Base-by-base conservation (phyloP, 2,888 invertebrate species). In the Ypsolopha scabrella region DNA sequence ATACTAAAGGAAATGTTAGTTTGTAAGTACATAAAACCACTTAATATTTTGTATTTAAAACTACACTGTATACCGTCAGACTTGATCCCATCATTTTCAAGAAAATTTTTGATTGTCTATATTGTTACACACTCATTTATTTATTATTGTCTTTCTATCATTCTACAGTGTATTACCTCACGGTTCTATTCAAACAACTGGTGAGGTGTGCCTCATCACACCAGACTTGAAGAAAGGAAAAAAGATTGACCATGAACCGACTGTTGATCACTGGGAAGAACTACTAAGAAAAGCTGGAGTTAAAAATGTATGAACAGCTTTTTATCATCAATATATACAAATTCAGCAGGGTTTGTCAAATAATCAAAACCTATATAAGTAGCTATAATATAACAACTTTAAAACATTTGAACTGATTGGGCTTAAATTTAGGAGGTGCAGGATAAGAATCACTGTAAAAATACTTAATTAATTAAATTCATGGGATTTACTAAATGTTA, bases 151-250 rank as follows among this genome's bases (percentile, higher is more conserved):
- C 0, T 54, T 35, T 46, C 48, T 44, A 54, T 65, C 24, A 4
- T 24, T 24, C 24, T 65, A 13, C 57, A 85, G 83, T 66, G 60
- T 74, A 9, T 57, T 83, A 41, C 90, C 91, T 48, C 88, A 94
- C 66, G 86, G 90, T 2, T 71, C 93, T 43, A 73, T 90, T n/a
- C 82, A 88, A 37, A 83, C 89, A 2, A 88, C 88, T 2, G 90
- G 91, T 54, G 94, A 94, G 60, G 87, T 95, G 24, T 94, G 93
- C 55, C 72, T 96, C 10, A 90, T 96, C 65, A 94, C 94, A 37
- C 88, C 91, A 7, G 96, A 96, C 69, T 71, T 94, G 44, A 89
- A 92, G 63, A 91, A 89, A 60, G 92, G 92, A 6, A 87, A 87
- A 33, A 90, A 89, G 62, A 80, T 87, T 53, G 94, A 95, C 58